Base-by-base conservation (phyloP, 2,113 vertebrate genomes). In the Otolemur garnettii region DNA sequence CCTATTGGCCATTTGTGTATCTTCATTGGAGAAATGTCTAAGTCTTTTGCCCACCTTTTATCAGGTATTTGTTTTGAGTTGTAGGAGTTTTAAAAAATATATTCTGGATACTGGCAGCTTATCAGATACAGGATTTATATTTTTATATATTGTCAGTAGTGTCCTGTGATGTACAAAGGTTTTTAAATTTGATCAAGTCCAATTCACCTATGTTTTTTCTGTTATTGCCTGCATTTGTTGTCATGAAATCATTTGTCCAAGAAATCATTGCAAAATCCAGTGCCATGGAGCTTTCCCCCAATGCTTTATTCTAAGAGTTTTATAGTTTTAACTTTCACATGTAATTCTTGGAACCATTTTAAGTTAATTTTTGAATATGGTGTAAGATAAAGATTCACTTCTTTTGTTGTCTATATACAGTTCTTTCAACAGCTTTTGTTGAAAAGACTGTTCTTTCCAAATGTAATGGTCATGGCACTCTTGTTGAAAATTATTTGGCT, bases 321-420 rank as follows among this genome's bases (percentile, higher is more conserved):
- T 45, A 57, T 64, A 64, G 26, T 50, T 50, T 50, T 50, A 50
- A n/a, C 12, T 45, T 17, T 35, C 60, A 92, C 22, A 59, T 87
- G 80, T 82, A 81, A 66, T 14, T 75, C 17, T 81, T 68, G 72
- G 45, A 66, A 59, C 53, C 33, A 8, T 80, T 71, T 87, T 79
- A 64, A 86, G 53, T 85, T 91, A 71, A 86, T 72, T 86, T 91
- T 91, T 84, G 26, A 24, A 53, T 42, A 15, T 80, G 14, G 28
- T 89, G 0, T 60, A 38, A 66, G 15, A 12, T 50, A 83, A 59
- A 42, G 38, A 33, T 50, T 11, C 24, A 93, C 5, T 75, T 83
- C 19, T 69, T 87, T 87, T 87, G 22, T 22, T 60, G 5, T 80
- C 11, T n/a, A 38, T 87, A 30, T 85, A 9, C 28, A 45, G 18